Conservation (phyloP, 2,797 vertebrate genomes). For the Anguilla obscura region DNA sequence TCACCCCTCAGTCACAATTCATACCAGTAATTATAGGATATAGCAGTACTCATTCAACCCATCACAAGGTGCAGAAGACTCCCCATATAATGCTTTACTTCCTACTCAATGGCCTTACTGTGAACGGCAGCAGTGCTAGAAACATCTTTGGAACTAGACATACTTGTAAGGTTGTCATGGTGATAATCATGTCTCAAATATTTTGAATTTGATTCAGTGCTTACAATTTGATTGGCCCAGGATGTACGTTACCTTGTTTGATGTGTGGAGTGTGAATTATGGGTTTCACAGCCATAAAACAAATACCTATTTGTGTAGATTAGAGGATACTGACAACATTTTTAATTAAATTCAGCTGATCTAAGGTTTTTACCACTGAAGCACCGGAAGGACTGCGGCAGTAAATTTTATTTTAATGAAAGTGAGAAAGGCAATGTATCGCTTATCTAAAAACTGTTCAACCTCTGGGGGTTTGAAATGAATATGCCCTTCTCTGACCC, state of each 20-base stretch:
- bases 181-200: background rate
- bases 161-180: background rate
- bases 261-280: constrained; percentile 54
- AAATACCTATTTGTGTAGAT: constrained; percentile 61
- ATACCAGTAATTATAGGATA: background rate
- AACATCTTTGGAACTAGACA: background rate
- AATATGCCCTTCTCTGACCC: constrained; percentile 1
- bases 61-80: background rate
- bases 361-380: constrained; percentile 53
- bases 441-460: background rate
- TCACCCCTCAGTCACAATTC: background rate
- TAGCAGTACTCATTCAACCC: background rate
- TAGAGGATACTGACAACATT: constrained; percentile 54
- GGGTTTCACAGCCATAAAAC: constrained; percentile 60
- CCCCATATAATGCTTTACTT: background rate
- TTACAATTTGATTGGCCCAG: background rate
- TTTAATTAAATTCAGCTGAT: constrained; percentile 64
- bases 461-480: background rate
- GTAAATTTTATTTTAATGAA: constrained; percentile 49
- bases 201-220: background rate
- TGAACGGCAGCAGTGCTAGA: background rate
- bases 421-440: background rate
- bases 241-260: background rate
- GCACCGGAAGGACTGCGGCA: constrained; percentile 49
- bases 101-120: background rate